These are phyloP conservation scores for Melanotaenia pygmaea DNA, from an alignment of 2,797 vertebrate species.

Conservation along the genomic window DNA sequence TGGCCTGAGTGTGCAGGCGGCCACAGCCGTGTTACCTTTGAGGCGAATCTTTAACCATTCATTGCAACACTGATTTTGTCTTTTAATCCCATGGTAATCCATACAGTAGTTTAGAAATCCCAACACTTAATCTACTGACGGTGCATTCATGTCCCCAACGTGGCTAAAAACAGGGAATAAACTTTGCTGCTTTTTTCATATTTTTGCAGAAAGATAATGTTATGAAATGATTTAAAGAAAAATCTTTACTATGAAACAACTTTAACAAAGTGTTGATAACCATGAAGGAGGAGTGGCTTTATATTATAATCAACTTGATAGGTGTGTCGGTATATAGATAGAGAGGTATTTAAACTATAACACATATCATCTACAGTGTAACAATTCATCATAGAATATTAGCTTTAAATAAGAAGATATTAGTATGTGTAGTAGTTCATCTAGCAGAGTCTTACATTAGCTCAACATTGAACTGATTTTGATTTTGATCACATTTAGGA, in stretches of 20 bases:
- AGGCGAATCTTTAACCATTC: constrained; percentile 17
- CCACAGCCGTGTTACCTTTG: background rate
- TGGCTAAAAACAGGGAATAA: too few relatives aligned
- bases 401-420: background rate
- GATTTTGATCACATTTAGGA: constrained; percentile 46
- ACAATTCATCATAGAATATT: background rate
- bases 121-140: too few relatives aligned
- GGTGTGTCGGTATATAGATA: background rate
- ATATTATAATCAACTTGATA: background rate
- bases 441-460: background rate
- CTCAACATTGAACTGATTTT: constrained; percentile 10
- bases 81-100: too few relatives aligned
- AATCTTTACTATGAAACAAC: background rate
- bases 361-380: background rate
- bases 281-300: background rate
- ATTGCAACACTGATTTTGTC: too few relatives aligned
- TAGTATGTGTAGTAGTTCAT: background rate
- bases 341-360: background rate
- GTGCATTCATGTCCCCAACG: too few relatives aligned
- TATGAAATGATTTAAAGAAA: too few relatives aligned
- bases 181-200: too few relatives aligned
- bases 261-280: background rate
- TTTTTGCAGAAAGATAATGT: too few relatives aligned
- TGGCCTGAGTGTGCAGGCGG: background rate
- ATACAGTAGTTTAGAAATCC: too few relatives aligned